Evolutionary conservation across 2,888 invertebrate genomes (phyloP).

Genomic region (Rotaria macrura): DNA sequence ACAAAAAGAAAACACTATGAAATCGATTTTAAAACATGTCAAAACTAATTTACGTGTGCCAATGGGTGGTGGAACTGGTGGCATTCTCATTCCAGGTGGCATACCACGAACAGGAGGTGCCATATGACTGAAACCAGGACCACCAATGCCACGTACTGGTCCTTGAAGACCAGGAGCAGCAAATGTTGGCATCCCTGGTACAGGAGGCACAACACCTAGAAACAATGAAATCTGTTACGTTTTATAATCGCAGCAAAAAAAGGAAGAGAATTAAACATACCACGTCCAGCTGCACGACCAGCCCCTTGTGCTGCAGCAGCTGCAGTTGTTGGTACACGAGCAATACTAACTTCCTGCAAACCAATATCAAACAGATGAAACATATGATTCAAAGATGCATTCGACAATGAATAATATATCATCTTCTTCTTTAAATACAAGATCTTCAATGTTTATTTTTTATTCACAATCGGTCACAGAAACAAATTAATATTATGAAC

Average conservation of each 20-base stretch:
- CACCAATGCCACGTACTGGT: constrained; percentile 15
- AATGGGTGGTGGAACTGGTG: constrained; percentile 1
- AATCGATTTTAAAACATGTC: neutral
- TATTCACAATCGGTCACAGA: too few relatives aligned
- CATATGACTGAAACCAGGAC: constrained; percentile 24
- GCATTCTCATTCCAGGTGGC: constrained; percentile 29
- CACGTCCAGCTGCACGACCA: neutral
- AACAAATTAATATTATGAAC: too few relatives aligned
- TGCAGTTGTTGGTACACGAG: constrained; percentile 26
- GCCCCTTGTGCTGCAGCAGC: constrained; percentile 5
- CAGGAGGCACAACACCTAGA: neutral
- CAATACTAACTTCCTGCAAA: constrained; percentile 25
- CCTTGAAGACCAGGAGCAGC: constrained; percentile 15
- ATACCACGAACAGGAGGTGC: constrained; percentile 24
- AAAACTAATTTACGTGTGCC: neutral
- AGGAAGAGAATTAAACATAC: neutral
- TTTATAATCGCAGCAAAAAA: neutral
- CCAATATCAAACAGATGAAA: too few relatives aligned
- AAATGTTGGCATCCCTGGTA: neutral
- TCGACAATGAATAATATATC: neutral
- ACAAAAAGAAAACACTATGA: neutral
- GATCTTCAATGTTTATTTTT: too few relatives aligned
- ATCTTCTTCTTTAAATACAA: too few relatives aligned
- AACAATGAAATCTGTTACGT: neutral
- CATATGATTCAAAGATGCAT: neutral